phyloP scores from a whole-genome alignment of 2,888 invertebrate genomes.

The Hyposoter dolosus region DNA sequence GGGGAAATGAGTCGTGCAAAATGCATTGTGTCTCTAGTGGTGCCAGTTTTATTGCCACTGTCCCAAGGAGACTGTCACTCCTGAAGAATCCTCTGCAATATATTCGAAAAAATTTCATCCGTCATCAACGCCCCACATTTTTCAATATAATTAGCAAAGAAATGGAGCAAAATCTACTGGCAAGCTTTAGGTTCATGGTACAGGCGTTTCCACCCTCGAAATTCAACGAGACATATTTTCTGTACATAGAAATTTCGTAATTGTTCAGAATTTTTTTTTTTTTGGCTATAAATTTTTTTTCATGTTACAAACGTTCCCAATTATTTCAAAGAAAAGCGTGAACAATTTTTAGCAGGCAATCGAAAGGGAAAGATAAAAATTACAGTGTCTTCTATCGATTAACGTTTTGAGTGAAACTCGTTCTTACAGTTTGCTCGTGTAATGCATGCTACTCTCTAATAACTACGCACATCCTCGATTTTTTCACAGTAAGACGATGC shows the following conservation, averaged over 20 bases:
- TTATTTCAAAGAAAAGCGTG: background rate
- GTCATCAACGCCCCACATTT: background rate
- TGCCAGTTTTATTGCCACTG: slow-evolving; percentile 93
- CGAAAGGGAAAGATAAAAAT: background rate
- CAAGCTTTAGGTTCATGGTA: slow-evolving; percentile 53
- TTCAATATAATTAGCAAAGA: background rate
- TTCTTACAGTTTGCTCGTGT: slow-evolving; percentile 78
- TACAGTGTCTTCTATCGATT: background rate
- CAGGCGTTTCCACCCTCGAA: background rate
- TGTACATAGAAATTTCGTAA: background rate
- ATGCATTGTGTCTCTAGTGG: slow-evolving; percentile 95
- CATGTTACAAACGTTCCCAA: background rate
- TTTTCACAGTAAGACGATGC: slow-evolving; percentile 31
- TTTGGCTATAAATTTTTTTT: background rate
- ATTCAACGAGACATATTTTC: background rate
- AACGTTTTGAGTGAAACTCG: slow-evolving; percentile 53
- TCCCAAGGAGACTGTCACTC: slow-evolving; percentile 94
- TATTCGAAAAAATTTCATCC: background rate
- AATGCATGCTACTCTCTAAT: slow-evolving; percentile 62
- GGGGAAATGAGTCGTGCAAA: slow-evolving; percentile 95
- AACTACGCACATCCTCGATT: slow-evolving; percentile 14
- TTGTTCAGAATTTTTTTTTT: background rate
- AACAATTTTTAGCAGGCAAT: background rate
- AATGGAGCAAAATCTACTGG: slow-evolving; percentile 22
- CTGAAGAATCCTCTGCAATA: slow-evolving; percentile 96